Percentiles rank a stretch among this genome's conserved stretches.
Evolutionary conservation across 1,140 invertebrate genomes (phyloP).

Genomic region (Calliopsis andreniformis): DNA sequence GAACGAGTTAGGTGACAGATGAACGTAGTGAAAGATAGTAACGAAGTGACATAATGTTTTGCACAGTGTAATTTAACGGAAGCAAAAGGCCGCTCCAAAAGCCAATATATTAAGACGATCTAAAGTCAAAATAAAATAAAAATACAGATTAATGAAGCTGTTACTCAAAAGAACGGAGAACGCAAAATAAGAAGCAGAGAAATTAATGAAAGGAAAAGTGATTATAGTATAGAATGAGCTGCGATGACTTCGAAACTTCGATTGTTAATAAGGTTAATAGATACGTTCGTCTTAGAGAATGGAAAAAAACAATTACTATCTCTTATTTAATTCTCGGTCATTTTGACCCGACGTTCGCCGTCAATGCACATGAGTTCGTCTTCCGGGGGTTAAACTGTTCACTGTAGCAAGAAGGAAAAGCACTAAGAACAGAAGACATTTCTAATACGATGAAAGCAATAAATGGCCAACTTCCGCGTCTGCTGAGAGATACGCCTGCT

Average conservation of each 20-base stretch:
- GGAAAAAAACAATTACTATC: constrained; percentile 25
- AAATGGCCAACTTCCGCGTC: constrained; percentile 55
- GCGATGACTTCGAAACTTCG: constrained; percentile 1
- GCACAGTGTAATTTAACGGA: constrained; percentile 40
- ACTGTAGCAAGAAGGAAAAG: too few species aligned
- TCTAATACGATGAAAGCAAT: constrained; percentile 56
- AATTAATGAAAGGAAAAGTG: neutral
- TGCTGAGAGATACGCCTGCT: constrained; percentile 45
- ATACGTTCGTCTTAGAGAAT: neutral
- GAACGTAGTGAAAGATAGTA: constrained; percentile 33
- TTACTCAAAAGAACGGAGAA: neutral
- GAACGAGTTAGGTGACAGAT: constrained; percentile 56
- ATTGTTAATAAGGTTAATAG: constrained; percentile 8
- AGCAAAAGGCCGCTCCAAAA: neutral
- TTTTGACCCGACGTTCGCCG: too few species aligned
- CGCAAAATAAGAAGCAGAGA: neutral
- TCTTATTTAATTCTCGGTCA: constrained; percentile 36
- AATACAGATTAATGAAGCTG: too few species aligned
- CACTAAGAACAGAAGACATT: constrained; percentile 11
- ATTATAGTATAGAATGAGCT: neutral
- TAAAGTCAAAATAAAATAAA: neutral
- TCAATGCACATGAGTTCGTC: too few species aligned
- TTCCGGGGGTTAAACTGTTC: constrained; percentile 41
- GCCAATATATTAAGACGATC: neutral
- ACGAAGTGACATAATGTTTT: constrained; percentile 31